Conservation (phyloP, 2,797 vertebrate genomes). For the Galagoides demidoff region DNA sequence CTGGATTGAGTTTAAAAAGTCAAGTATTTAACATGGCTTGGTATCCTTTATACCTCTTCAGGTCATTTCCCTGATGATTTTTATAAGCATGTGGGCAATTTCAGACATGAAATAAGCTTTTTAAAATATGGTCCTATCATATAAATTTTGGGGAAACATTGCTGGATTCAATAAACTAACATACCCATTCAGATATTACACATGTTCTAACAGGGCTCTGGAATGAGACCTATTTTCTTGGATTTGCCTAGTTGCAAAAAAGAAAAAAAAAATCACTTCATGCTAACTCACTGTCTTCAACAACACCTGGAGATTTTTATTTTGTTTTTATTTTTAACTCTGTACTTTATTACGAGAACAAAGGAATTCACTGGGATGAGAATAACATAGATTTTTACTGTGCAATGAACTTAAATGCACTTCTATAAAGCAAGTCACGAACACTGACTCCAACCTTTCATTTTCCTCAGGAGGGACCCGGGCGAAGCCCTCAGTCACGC, state of each 20-base stretch:
- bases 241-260: neutral
- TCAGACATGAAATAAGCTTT: slow-evolving; percentile 28
- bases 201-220: neutral
- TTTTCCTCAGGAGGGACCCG: neutral
- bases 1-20: neutral
- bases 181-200: neutral
- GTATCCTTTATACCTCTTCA: neutral
- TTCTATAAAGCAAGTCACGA: neutral
- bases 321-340: slow-evolving; percentile 62
- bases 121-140: neutral
- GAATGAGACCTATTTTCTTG: neutral
- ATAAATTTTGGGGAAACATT: slow-evolving; percentile 42
- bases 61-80: neutral
- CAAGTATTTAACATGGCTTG: neutral
- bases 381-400: neutral
- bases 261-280: neutral
- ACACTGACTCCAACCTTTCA: neutral
- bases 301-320: neutral
- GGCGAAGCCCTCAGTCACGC: neutral
- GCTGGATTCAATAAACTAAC: neutral
- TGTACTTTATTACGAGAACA: slow-evolving; percentile 37
- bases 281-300: neutral
- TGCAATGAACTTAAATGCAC: neutral
- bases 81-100: neutral
- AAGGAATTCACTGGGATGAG: neutral